Conservation (phyloP, 2,888 invertebrate species). For the Seira musarum region DNA sequence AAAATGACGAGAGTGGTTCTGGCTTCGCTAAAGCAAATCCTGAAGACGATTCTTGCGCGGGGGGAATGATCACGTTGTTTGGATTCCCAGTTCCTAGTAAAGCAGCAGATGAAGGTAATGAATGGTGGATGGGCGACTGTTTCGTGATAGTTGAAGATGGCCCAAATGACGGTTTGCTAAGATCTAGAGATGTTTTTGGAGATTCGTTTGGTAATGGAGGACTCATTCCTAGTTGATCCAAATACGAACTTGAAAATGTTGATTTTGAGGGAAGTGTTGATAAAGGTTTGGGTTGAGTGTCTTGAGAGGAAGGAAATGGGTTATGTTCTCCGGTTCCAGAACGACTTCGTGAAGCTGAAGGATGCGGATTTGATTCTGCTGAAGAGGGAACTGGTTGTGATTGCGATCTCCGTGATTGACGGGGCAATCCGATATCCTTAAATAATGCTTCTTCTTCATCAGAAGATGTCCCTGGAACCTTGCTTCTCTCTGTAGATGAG, state of each 20-base stretch:
- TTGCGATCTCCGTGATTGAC: slow-evolving; percentile 12
- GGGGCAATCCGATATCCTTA: slow-evolving; percentile 26
- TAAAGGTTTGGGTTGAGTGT: not conserved
- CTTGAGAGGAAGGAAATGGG: not conserved
- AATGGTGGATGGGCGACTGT: not conserved
- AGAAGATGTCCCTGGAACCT: slow-evolving; percentile 21
- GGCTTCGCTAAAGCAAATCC: slow-evolving; percentile 85
- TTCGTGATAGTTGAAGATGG: slow-evolving; percentile 6
- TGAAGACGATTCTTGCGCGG: slow-evolving; percentile 79
- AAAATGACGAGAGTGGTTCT: slow-evolving; percentile 79
- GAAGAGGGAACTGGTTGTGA: not conserved
- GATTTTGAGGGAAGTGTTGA: slow-evolving; percentile 3
- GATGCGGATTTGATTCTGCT: not conserved
- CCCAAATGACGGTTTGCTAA: slow-evolving; percentile 31
- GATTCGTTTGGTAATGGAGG: slow-evolving; percentile 27
- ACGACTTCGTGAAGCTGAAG: slow-evolving; percentile 13
- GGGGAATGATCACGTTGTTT: not conserved
- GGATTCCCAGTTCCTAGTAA: slow-evolving; percentile 21
- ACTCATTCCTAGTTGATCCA: slow-evolving; percentile 37
- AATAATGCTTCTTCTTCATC: slow-evolving; percentile 35
- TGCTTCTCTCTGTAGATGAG: not conserved
- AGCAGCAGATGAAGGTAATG: slow-evolving; percentile 17
- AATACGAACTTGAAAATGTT: slow-evolving; percentile 27
- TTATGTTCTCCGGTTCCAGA: not conserved
- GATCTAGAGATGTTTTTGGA: slow-evolving; percentile 51